Evolutionary conservation across 2,797 vertebrate species (phyloP).

Genomic region (Enteromius viviparus): DNA sequence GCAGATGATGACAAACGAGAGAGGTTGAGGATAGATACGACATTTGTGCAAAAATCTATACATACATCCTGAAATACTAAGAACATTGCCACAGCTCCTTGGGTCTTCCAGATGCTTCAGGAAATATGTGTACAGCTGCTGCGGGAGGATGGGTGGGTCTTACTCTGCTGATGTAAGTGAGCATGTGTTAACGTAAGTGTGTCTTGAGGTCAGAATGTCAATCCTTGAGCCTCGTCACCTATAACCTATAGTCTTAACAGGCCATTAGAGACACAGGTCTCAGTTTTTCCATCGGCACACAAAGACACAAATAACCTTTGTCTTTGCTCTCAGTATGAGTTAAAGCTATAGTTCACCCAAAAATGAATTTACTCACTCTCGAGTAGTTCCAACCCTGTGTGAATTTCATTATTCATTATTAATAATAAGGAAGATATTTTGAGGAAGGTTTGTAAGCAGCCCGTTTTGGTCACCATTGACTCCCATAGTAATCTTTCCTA

Average conservation of each 20-base stretch:
- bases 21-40: conserved; percentile 13
- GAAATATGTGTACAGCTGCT: conserved; percentile 1
- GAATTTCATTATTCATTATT: too few species aligned
- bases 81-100: conserved; percentile 6
- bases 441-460: too few species aligned
- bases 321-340: neutral
- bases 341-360: neutral
- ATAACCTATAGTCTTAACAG: conserved; percentile 37
- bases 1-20: conserved; percentile 19
- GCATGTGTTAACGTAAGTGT: conserved; percentile 22
- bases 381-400: too few species aligned
- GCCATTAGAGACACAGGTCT: neutral
- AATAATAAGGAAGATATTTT: too few species aligned
- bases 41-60: neutral
- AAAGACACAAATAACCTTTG: neutral
- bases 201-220: conserved; percentile 37
- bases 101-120: neutral
- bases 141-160: neutral
- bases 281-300: neutral
- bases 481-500: too few species aligned
- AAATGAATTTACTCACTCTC: too few species aligned
- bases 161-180: neutral
- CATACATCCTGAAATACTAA: neutral
- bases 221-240: conserved; percentile 13
- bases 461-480: too few species aligned